Conservation (phyloP, 2,888 invertebrate genomes). For the Amiota minor region DNA sequence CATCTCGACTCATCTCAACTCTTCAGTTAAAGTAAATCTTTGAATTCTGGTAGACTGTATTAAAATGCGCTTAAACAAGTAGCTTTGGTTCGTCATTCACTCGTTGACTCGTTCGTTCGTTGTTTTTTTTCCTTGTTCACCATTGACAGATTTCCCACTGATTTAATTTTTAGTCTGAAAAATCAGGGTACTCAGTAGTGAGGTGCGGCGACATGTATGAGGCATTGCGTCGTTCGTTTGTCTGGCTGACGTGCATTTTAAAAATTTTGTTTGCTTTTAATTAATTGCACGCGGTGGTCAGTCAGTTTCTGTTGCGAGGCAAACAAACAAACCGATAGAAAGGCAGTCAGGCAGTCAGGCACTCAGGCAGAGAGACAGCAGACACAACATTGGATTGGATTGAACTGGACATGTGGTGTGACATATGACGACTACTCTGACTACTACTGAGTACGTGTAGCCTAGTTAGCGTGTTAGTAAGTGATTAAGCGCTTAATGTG, state of each 20-base stretch:
- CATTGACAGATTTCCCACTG: slow-evolving; percentile 56
- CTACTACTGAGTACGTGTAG: slow-evolving; percentile 31
- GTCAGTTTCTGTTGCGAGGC: background rate
- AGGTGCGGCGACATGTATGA: slow-evolving; percentile 24
- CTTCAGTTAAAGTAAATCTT: no score
- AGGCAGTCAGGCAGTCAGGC: background rate
- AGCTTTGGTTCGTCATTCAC: slow-evolving; percentile 56
- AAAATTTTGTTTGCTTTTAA: slow-evolving; percentile 68
- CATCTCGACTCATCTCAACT: no score
- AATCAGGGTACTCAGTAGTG: background rate
- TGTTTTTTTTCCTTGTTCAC: slow-evolving; percentile 46
- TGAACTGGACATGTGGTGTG: no score
- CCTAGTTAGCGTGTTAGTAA: slow-evolving; percentile 51
- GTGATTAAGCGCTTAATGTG: slow-evolving; percentile 59
- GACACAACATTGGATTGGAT: no score
- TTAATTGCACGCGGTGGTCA: slow-evolving; percentile 63
- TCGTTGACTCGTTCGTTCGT: slow-evolving; percentile 44
- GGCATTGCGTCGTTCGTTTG: slow-evolving; percentile 32
- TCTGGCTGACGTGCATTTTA: slow-evolving; percentile 55
- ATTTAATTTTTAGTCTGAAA: slow-evolving; percentile 15
- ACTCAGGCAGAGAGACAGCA: no score
- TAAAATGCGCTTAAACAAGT: slow-evolving; percentile 66
- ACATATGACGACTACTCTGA: background rate
- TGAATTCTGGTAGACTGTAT: slow-evolving; percentile 56
- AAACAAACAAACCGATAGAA: slow-evolving; percentile 17